Percentiles rank a stretch among this genome's conserved stretches.
Conservation (phyloP, 2,113 vertebrate genomes). For the Carlito syrichta region DNA sequence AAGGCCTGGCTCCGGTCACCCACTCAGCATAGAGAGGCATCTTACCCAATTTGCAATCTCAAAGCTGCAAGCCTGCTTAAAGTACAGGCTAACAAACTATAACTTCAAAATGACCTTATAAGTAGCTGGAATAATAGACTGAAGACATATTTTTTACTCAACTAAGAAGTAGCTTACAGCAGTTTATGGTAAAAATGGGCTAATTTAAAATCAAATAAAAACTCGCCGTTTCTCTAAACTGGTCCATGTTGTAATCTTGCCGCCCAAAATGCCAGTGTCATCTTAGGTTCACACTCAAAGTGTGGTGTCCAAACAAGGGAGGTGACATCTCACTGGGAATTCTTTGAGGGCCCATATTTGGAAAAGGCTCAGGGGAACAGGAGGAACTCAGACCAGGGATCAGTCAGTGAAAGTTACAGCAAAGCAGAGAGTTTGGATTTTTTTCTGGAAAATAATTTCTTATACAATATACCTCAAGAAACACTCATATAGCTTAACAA, state of each 20-base stretch:
- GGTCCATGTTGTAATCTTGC: background rate
- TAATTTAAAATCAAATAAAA: conserved; percentile 7
- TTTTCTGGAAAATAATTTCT: background rate
- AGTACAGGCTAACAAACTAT: conserved; percentile 8
- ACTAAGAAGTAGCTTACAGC: background rate
- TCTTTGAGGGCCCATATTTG: background rate
- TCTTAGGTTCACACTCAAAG: background rate
- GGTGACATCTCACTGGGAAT: background rate
- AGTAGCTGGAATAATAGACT: conserved; percentile 14
- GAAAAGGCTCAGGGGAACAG: background rate
- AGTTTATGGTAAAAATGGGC: background rate
- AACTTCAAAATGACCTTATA: conserved; percentile 24
- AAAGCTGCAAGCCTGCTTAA: background rate
- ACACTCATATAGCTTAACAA: background rate
- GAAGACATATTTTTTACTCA: conserved; percentile 13
- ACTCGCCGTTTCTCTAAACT: background rate
- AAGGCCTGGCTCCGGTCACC: background rate
- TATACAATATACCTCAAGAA: no score
- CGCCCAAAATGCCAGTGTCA: background rate
- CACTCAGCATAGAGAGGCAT: background rate
- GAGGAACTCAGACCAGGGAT: background rate
- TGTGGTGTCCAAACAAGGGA: background rate
- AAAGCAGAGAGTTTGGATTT: background rate
- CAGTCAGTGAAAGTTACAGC: background rate
- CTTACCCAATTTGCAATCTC: background rate